Base-by-base conservation (phyloP, 2,113 vertebrate species). In the Eublepharis macularius region DNA sequence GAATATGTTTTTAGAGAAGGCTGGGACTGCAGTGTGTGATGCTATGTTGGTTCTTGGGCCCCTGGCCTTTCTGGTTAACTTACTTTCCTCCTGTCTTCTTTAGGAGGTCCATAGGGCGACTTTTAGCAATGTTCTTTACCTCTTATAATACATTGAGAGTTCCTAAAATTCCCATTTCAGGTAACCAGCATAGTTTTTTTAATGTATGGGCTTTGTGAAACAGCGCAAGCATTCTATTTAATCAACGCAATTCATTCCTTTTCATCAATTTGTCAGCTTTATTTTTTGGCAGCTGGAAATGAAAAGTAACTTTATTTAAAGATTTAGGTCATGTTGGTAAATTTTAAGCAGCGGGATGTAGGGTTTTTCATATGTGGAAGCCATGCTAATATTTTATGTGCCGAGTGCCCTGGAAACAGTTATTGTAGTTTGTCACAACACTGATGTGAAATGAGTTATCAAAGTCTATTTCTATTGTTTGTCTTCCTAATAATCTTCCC, bases 311-410 rank as follows among this genome's bases (percentile, higher is more conserved):
- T 49, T 76, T 51, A 34, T 45, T 66, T 49, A 68, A 84, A 84
- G n/a, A 60, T 84, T 84, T 51, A 66, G 45, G 54, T 66, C 82
- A 66, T 83, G 57, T 66, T 84, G n/a, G 43, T 84, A 66, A 49
- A 84, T 49, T 49, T 12, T 34, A 68, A 84, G 26, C 26, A n/a
- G 24, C n/a, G 51, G 63, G 76, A 76, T 6, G 9, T 29, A 79
- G 34, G 43, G 10, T 68, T 76, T 69, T 70, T 41, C 0, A 63
- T 63, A 43, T 77, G 21, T 76, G 57, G 43, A 65, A 66, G 39
- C 29, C 57, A 75, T 76, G 21, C 12, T 45, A 75, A 36, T 83
- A 45, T 45, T 75, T 36, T 82, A 5, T 29, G 34, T 65, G 65
- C 19, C 43, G 41, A 36, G 29, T 76, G 41, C 32, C 24, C 41